Conservation (phyloP, 2,797 vertebrate genomes). For the Aeoliscus strigatus region DNA sequence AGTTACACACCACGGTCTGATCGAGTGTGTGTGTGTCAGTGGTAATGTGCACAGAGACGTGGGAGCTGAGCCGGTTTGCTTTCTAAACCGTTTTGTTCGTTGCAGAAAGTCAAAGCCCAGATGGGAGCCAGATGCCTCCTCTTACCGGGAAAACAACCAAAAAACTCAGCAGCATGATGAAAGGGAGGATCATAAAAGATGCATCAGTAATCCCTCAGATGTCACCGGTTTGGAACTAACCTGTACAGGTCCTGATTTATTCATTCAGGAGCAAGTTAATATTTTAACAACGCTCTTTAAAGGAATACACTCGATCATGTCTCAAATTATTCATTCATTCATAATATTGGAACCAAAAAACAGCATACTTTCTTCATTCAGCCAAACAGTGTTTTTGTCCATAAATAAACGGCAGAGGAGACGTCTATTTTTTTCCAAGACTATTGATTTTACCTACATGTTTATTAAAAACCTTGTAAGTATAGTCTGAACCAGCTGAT, state of each 20-base stretch:
- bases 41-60: conserved; percentile 25
- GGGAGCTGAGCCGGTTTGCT: conserved; percentile 11
- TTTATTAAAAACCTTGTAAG: conserved; percentile 2
- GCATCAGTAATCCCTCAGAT: conserved; percentile 33
- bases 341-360: conserved; percentile 8
- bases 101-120: conserved; percentile 47
- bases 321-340: conserved; percentile 10
- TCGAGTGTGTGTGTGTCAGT: conserved; percentile 1
- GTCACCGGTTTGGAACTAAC: conserved; percentile 42
- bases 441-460: too few species aligned
- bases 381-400: conserved; percentile 9
- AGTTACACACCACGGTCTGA: conserved; percentile 11
- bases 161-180: conserved; percentile 22
- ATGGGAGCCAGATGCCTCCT: conserved; percentile 50
- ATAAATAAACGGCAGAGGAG: too few species aligned
- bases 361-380: neutral
- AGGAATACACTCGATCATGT: conserved; percentile 16
- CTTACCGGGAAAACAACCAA: conserved; percentile 28
- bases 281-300: conserved; percentile 26
- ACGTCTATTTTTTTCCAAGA: too few species aligned
- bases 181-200: conserved; percentile 39
- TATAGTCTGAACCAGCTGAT: conserved; percentile 1
- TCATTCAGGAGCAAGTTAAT: conserved; percentile 34
- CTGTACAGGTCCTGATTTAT: conserved; percentile 36
- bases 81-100: conserved; percentile 45